Percentiles rank a stretch among this genome's conserved stretches.
Evolutionary conservation across 2,888 invertebrate species (phyloP).

Genomic region (Scotopteryx bipunctaria): DNA sequence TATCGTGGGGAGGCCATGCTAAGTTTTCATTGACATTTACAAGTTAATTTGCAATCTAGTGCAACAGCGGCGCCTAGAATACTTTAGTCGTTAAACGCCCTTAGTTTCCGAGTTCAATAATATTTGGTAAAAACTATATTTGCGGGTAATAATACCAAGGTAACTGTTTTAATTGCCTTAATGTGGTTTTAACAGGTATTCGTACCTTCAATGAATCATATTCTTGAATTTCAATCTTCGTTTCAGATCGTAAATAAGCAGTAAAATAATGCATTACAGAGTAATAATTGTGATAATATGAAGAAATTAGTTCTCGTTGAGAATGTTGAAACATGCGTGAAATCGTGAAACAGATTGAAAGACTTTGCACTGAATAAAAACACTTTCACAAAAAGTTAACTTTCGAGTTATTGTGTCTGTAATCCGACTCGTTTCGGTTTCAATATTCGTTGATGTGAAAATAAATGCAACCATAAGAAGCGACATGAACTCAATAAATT

Average conservation of each 20-base stretch:
- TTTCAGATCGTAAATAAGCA: constrained; percentile 6
- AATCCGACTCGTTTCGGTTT: constrained; percentile 27
- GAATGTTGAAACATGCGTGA: constrained; percentile 27
- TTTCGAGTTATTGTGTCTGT: constrained; percentile 31
- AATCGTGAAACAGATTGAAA: constrained; percentile 28
- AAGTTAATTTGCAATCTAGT: constrained; percentile 39
- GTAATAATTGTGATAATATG: constrained; percentile 11
- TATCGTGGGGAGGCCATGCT: constrained; percentile 39
- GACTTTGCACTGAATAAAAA: constrained; percentile 29
- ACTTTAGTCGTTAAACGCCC: too few relatives aligned
- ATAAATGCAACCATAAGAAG: constrained; percentile 5
- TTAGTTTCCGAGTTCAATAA: too few relatives aligned
- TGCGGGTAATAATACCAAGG: too few relatives aligned
- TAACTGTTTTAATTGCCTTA: constrained; percentile 2
- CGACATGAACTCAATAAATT: background rate
- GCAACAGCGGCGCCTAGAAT: constrained; percentile 7
- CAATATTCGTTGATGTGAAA: constrained; percentile 29
- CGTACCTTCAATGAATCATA: constrained; percentile 13
- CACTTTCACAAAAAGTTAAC: constrained; percentile 34
- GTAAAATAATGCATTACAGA: constrained; percentile 9
- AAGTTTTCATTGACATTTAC: constrained; percentile 38
- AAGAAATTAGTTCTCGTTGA: constrained; percentile 18
- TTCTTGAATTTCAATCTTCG: constrained; percentile 13
- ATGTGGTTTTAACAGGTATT: too few relatives aligned
- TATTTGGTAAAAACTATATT: too few relatives aligned